Conservation (phyloP, 1,140 invertebrate genomes). For the Odontomachus brunneus region DNA sequence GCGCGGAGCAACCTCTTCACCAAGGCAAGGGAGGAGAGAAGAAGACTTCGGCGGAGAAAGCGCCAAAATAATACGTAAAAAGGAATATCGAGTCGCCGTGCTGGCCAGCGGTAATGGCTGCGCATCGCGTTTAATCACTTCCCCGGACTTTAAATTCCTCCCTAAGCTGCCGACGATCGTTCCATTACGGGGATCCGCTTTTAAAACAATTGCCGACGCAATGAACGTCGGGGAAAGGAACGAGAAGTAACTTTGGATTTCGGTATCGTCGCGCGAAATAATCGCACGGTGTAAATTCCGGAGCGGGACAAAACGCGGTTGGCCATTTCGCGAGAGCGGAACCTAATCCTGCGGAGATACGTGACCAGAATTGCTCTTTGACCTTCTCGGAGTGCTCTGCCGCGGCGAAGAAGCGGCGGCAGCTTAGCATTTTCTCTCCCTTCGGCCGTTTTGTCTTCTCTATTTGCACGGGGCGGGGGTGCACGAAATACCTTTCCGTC, state of each 20-base stretch:
- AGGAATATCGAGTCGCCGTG: constrained; percentile 16
- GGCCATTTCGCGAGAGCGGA: constrained; percentile 78
- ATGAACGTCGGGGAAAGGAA: constrained; percentile 48
- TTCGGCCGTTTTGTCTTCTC: constrained; percentile 61
- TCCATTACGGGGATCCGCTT: constrained; percentile 47
- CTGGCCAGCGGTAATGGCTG: background rate
- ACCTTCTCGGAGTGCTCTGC: constrained; percentile 49
- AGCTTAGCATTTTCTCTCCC: constrained; percentile 68
- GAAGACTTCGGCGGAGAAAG: background rate
- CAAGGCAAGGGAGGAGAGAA: background rate
- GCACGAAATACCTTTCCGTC: constrained; percentile 27
- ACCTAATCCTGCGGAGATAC: constrained; percentile 80
- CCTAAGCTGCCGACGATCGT: constrained; percentile 42
- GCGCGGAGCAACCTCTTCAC: background rate
- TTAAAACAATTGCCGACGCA: constrained; percentile 55
- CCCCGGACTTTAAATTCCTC: constrained; percentile 25
- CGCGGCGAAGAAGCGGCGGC: too few species aligned
- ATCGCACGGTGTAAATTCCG: constrained; percentile 70
- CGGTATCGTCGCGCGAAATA: constrained; percentile 63
- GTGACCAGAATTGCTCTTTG: constrained; percentile 77
- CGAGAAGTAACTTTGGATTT: constrained; percentile 63
- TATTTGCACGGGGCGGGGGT: constrained; percentile 22
- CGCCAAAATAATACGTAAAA: background rate
- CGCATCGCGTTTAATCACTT: constrained; percentile 40
- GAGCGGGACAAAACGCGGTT: constrained; percentile 65